These are phyloP conservation scores for Malthinus flaveolus DNA, from an alignment of 2,888 invertebrate genomes.

Conservation along the genomic window DNA sequence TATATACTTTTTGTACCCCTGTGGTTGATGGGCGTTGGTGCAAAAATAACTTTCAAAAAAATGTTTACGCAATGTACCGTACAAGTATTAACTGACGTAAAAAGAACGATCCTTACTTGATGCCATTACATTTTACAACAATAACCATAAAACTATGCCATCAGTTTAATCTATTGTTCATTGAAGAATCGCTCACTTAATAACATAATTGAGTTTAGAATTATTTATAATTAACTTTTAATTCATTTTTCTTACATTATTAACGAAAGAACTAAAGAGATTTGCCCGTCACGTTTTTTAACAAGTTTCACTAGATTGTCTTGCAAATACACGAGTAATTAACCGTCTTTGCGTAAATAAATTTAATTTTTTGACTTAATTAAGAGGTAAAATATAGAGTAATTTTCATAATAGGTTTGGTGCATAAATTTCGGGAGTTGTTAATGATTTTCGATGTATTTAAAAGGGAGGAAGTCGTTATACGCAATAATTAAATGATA, in stretches of 20 bases:
- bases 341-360: constrained; percentile 6
- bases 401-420: not conserved
- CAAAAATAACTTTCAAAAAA: too few relatives aligned
- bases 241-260: constrained; percentile 7
- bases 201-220: constrained; percentile 2
- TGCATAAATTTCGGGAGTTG: not conserved
- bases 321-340: constrained; percentile 19
- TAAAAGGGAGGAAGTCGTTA: not conserved
- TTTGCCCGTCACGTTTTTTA: constrained; percentile 21
- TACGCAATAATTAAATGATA: too few relatives aligned
- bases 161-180: not conserved
- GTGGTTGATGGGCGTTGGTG: too few relatives aligned
- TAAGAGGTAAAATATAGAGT: not conserved
- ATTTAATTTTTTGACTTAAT: constrained; percentile 12
- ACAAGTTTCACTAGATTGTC: constrained; percentile 10
- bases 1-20: too few relatives aligned
- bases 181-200: constrained; percentile 1
- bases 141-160: too few relatives aligned
- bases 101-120: too few relatives aligned
- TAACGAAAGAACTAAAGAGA: constrained; percentile 8
- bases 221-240: constrained; percentile 3
- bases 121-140: too few relatives aligned
- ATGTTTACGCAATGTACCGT: too few relatives aligned
- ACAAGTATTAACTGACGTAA: too few relatives aligned
- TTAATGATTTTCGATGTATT: constrained; percentile 1